Evolutionary conservation across 2,888 invertebrate genomes (phyloP), one percentile per base, ranked within the genome.

Genomic region (Bursaphelenchus okinawaensis): DNA sequence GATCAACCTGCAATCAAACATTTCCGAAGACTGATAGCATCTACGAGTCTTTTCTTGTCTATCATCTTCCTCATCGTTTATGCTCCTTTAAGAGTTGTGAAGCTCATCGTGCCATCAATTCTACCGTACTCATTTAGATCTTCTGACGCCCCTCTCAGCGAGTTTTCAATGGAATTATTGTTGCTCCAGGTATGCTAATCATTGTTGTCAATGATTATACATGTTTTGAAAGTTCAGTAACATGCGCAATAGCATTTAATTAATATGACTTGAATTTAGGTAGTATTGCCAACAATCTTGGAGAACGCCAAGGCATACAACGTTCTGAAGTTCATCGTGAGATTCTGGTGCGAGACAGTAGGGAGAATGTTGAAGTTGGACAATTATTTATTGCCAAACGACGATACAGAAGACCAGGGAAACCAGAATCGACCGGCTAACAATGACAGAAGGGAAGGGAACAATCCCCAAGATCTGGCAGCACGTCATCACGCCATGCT

Each of bases 281-380:
- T 96, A 31, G 92, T 98, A 59, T 87, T 98, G 62, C 98, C 96
- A 0, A 94, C 95, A 0, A 86, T 98, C 51, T 86, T 98, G 66
- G 96, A 98, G 82, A 95, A 98, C 84, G 91, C 92, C 0, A 94
- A 96, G 83, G 94, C 94, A 0, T 87, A 94, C 7, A 90, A 90
- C 8, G 94, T 95, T 92, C 85, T 96, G 69, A 94, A 95, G 84
- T 56, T 60, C 4, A 85, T 91, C 9, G 89, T 96, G 0, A 87
- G 90, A 8, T 87, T 88, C 63, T 93, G 93, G 93, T 93, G 93
- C 83, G 87, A 87, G 24, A 87, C 67, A 7, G 74, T 82, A 75
- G 84, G 74, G 78, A 83, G 83, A 76, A 82, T 62, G 66, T 72
- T 82, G 23, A 68, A 73, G n/a, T 63, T 82, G 62, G 76, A 77